Conservation (phyloP, 1,140 invertebrate genomes). For the Scaptodrosophila lebanonensis region DNA sequence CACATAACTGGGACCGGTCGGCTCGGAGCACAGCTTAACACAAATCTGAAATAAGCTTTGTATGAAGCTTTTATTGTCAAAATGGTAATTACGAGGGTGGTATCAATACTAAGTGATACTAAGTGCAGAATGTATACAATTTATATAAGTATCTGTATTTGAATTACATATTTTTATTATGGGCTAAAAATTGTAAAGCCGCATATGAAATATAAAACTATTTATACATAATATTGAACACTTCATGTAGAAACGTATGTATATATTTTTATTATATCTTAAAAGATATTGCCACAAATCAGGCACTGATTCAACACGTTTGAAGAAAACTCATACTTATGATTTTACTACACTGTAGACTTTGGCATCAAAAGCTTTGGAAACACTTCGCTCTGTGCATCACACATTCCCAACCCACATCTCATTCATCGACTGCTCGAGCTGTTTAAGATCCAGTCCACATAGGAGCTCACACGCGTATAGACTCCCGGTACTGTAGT, state of each 20-base stretch:
- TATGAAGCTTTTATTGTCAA: conserved; percentile 12
- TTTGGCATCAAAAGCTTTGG: conserved; percentile 58
- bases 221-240: no score
- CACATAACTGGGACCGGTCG: conserved; percentile 29
- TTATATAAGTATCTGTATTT: no score
- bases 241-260: no score
- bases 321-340: background rate
- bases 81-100: no score
- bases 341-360: conserved; percentile 24
- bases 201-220: no score
- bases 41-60: conserved; percentile 3
- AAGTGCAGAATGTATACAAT: no score
- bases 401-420: background rate
- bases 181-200: no score
- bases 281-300: no score
- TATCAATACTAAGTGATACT: no score
- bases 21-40: conserved; percentile 28
- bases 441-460: conserved; percentile 78
- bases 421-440: conserved; percentile 9
- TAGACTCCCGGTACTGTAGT: conserved; percentile 79
- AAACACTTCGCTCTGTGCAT: background rate
- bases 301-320: conserved; percentile 4
- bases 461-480: conserved; percentile 78
- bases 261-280: no score
- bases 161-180: no score